Conservation (phyloP, 1,140 invertebrate species). For the Brachionus angularis region DNA sequence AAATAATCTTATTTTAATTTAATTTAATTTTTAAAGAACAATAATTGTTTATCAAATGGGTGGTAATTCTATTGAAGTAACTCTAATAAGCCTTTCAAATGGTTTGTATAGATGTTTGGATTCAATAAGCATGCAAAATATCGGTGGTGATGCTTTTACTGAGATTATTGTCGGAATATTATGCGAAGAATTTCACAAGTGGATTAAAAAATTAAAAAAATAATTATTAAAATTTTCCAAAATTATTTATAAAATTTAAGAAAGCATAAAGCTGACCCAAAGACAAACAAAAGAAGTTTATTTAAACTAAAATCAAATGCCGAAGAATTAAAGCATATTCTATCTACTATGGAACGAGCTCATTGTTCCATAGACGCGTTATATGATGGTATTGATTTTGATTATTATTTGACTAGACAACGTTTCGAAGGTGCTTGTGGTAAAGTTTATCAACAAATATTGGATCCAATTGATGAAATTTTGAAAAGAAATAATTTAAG, state of each 20-base stretch:
- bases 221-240: background rate
- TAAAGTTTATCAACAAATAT: conserved; percentile 22
- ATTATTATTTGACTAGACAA: conserved; percentile 27
- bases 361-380: conserved; percentile 43
- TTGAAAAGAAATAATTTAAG: conserved; percentile 3
- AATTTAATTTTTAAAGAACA: background rate
- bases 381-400: conserved; percentile 42
- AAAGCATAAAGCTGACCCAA: conserved; percentile 39
- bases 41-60: conserved; percentile 43
- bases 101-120: conserved; percentile 10
- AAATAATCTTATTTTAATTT: background rate
- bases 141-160: conserved; percentile 38
- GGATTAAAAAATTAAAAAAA: background rate
- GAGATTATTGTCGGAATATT: background rate
- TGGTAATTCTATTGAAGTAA: conserved; percentile 27
- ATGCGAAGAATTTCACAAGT: conserved; percentile 43
- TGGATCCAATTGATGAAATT: conserved; percentile 19
- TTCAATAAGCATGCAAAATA: background rate
- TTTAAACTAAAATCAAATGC: conserved; percentile 31
- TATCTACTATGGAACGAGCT: conserved; percentile 38
- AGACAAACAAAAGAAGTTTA: background rate
- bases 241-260: background rate
- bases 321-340: conserved; percentile 40
- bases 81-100: background rate
- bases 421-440: conserved; percentile 35